A percentile compares a stretch with the other conserved stretches of the same genome.
Evolutionary conservation across 2,113 vertebrate genomes (phyloP).

Genomic region (Chrysemys picta): DNA sequence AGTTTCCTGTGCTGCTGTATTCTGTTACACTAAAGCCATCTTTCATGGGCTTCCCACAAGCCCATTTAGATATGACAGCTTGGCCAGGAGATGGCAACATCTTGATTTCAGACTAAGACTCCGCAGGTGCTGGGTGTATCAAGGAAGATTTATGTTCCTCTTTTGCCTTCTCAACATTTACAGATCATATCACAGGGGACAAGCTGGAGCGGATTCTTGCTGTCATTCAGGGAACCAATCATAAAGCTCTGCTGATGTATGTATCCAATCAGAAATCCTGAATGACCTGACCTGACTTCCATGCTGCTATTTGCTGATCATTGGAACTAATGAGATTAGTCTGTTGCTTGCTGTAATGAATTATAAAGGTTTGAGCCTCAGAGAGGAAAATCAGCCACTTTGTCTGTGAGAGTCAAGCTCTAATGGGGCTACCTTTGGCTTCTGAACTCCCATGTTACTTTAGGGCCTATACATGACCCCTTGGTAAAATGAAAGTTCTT

Average conservation of each 20-base stretch:
- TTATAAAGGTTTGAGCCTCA: neutral
- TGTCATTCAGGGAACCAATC: constrained; percentile 92
- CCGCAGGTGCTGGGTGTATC: constrained; percentile 10
- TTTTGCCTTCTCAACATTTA: constrained; percentile 4
- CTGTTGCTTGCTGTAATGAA: neutral
- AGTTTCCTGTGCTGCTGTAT: neutral
- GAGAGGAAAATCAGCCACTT: neutral
- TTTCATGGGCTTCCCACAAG: neutral
- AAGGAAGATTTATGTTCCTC: constrained; percentile 2
- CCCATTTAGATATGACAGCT: neutral
- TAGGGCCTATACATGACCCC: neutral
- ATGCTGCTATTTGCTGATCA: neutral
- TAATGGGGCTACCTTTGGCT: neutral
- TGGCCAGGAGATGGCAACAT: neutral
- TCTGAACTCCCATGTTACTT: neutral
- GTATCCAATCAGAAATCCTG: neutral
- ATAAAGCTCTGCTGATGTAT: constrained; percentile 90
- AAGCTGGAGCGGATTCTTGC: constrained; percentile 90
- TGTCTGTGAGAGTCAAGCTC: neutral
- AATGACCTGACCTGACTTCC: neutral
- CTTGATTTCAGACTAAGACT: neutral
- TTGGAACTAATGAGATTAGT: neutral
- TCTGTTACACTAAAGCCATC: neutral
- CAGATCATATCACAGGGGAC: constrained; percentile 92
- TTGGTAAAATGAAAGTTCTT: neutral